Conservation (phyloP, 2,888 invertebrate species). For the Globia sparganii region DNA sequence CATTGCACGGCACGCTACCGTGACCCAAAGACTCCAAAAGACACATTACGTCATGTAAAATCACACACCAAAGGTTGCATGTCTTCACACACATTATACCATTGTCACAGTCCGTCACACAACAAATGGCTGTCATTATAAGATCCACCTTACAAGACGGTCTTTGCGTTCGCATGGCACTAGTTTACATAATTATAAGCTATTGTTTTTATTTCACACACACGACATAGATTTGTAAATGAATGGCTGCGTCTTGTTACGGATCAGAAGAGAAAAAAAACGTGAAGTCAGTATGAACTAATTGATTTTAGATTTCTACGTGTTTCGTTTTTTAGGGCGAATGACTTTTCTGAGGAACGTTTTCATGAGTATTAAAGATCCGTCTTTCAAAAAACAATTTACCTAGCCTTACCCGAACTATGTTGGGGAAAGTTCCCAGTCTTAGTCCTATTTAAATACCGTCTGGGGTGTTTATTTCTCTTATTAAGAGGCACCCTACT, state of each 20-base stretch:
- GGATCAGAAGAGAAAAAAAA: neutral
- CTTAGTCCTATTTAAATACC: neutral
- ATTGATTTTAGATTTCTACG: neutral
- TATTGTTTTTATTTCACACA: constrained; percentile 39
- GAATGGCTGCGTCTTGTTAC: neutral
- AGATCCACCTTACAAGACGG: constrained; percentile 5
- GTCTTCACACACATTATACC: neutral
- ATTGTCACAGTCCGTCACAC: constrained; percentile 11
- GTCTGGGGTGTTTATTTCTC: neutral
- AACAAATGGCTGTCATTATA: constrained; percentile 23
- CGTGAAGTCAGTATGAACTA: neutral
- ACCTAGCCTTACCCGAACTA: no score
- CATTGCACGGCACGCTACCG: neutral
- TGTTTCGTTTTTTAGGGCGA: neutral
- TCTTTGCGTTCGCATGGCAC: constrained; percentile 4
- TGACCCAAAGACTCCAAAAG: neutral
- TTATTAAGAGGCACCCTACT: neutral
- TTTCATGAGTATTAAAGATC: neutral
- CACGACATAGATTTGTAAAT: constrained; percentile 38
- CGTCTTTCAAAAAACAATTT: no score
- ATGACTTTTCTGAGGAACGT: neutral
- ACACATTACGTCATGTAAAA: neutral
- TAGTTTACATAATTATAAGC: constrained; percentile 29
- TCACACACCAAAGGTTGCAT: constrained; percentile 3
- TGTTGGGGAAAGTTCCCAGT: neutral